Evolutionary conservation across 2,888 invertebrate genomes (phyloP).

Genomic region (Hybos culiciformis): DNA sequence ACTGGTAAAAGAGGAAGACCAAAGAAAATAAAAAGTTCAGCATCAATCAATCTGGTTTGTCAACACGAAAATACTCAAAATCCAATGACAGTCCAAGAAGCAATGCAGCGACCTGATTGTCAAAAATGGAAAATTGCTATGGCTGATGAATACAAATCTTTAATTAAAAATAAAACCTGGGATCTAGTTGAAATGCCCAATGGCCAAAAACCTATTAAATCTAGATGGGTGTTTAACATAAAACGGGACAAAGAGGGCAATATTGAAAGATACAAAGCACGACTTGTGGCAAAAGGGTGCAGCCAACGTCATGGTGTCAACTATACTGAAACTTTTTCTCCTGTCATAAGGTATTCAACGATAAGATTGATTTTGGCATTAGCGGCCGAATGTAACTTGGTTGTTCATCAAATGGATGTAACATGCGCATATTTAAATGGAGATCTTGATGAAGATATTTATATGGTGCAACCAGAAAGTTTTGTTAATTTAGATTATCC

Average conservation of each 20-base stretch:
- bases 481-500: conserved; percentile 1
- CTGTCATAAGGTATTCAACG: conserved; percentile 9
- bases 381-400: conserved; percentile 6
- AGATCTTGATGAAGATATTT: conserved; percentile 9
- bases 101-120: not conserved
- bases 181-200: not conserved
- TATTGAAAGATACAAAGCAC: conserved; percentile 7
- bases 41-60: too few relatives aligned
- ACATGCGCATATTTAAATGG: conserved; percentile 11
- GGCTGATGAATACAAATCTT: not conserved
- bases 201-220: conserved; percentile 2
- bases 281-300: conserved; percentile 12
- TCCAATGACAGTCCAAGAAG: conserved; percentile 2
- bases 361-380: conserved; percentile 9
- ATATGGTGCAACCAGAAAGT: conserved; percentile 10
- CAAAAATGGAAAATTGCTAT: conserved; percentile 1
- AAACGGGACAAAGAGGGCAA: conserved; percentile 9
- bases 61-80: too few relatives aligned
- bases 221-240: conserved; percentile 9
- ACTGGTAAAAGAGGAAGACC: too few relatives aligned
- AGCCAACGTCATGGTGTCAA: conserved; percentile 8
- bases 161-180: conserved; percentile 4
- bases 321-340: conserved; percentile 10
- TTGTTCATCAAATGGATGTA: conserved; percentile 10
- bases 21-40: too few relatives aligned